Conservation (phyloP, 2,113 vertebrate genomes). For the Mystacornis crossleyi region DNA sequence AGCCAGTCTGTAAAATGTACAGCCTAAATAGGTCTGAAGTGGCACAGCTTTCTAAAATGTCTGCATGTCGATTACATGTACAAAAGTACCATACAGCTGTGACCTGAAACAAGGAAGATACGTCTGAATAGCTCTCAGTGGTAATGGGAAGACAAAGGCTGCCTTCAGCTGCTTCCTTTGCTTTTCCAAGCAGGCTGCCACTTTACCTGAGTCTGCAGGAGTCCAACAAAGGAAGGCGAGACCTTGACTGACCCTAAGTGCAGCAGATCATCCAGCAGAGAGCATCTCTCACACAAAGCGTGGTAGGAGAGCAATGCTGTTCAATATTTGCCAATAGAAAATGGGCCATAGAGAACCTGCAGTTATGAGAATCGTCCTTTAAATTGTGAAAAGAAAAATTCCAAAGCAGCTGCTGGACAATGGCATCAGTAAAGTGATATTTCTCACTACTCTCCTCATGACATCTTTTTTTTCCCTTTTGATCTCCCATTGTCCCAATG, state of each 20-base stretch:
- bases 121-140: background rate
- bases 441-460: background rate
- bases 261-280: background rate
- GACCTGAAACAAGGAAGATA: background rate
- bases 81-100: background rate
- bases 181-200: background rate
- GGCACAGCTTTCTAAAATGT: background rate
- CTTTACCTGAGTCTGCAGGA: background rate
- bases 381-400: background rate
- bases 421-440: background rate
- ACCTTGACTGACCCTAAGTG: background rate
- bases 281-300: background rate
- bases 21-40: background rate
- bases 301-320: background rate
- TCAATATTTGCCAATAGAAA: background rate
- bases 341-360: background rate
- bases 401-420: background rate
- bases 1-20: background rate
- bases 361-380: background rate
- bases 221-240: background rate
- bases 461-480: background rate
- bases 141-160: background rate
- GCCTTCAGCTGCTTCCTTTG: background rate
- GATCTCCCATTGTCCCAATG: background rate
- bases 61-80: background rate